Percentiles rank a stretch among this genome's conserved stretches.
Conservation (phyloP, 1,140 invertebrate genomes). For the Lordiphosa stackelbergi region DNA sequence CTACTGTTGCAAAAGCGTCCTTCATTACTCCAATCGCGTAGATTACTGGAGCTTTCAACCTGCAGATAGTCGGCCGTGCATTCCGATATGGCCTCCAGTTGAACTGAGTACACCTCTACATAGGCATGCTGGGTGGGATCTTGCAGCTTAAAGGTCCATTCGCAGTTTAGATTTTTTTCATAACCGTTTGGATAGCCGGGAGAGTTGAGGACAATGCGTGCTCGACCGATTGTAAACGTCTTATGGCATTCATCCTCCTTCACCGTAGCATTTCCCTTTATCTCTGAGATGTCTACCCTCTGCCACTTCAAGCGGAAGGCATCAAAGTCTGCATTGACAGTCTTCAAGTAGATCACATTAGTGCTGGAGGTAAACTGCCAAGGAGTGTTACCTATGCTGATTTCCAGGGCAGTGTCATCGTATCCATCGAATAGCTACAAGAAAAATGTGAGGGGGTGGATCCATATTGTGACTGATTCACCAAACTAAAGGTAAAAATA, state of each 20-base stretch:
- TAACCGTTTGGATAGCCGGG: constrained; percentile 90
- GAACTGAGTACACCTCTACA: constrained; percentile 78
- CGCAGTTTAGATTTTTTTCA: constrained; percentile 83
- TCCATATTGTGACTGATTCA: too few species aligned
- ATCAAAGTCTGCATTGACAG: constrained; percentile 70
- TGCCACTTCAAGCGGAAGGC: constrained; percentile 82
- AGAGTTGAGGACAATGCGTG: constrained; percentile 79
- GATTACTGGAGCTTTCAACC: constrained; percentile 42
- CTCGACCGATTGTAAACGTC: constrained; percentile 5
- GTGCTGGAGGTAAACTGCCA: constrained; percentile 80
- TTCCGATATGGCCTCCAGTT: constrained; percentile 79
- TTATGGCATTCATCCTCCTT: constrained; percentile 26
- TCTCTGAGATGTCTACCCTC: background rate
- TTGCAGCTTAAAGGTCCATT: constrained; percentile 84
- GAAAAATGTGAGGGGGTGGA: too few species aligned
- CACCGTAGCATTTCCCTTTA: constrained; percentile 17
- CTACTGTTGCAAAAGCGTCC: constrained; percentile 62
- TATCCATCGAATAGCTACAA: constrained; percentile 81
- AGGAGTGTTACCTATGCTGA: constrained; percentile 77
- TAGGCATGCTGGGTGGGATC: constrained; percentile 79
- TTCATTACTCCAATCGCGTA: constrained; percentile 65
- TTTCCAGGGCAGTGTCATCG: constrained; percentile 80
- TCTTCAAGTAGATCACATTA: constrained; percentile 82
- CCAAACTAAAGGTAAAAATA: too few species aligned
- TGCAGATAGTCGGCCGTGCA: constrained; percentile 81